Conservation (phyloP, 1,140 invertebrate genomes). For the Drosophila baimaii region DNA sequence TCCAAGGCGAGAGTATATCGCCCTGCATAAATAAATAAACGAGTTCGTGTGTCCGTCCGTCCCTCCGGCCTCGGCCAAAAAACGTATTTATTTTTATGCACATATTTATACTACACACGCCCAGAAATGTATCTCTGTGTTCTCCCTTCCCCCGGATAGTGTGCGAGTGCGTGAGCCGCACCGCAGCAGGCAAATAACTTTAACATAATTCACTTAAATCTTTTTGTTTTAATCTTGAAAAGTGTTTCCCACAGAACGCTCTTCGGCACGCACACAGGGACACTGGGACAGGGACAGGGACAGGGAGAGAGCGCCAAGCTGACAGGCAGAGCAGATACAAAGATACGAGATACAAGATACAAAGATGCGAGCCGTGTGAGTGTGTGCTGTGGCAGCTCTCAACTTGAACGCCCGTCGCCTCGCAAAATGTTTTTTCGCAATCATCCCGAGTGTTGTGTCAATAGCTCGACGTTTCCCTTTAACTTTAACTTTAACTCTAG, state of each 20-base stretch:
- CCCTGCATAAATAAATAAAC: conserved; percentile 78
- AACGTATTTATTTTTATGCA: conserved; percentile 58
- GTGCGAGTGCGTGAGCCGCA: conserved; percentile 59
- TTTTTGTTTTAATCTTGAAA: conserved; percentile 82
- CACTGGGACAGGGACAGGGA: too few species aligned
- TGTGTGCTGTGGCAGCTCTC: conserved; percentile 21
- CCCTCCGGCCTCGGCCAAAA: neutral
- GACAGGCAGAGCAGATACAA: conserved; percentile 22
- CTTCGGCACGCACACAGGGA: too few species aligned
- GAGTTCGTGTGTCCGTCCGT: conserved; percentile 64
- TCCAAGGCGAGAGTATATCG: conserved; percentile 43
- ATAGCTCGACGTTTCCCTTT: conserved; percentile 44
- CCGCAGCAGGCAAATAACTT: conserved; percentile 68
- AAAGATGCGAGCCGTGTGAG: conserved; percentile 30
- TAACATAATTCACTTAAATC: conserved; percentile 82
- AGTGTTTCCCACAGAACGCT: conserved; percentile 69
- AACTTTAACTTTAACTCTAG: conserved; percentile 3
- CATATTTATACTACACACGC: conserved; percentile 77
- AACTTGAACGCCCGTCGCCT: conserved; percentile 46
- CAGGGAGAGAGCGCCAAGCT: conserved; percentile 10
- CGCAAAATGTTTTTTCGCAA: conserved; percentile 68
- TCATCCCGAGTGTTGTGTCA: conserved; percentile 79
- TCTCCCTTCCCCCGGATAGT: conserved; percentile 15
- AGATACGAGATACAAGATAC: conserved; percentile 8
- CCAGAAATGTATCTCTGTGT: conserved; percentile 32